phyloP scores from a whole-genome alignment of 2,797 vertebrate species.

The Jordanella pulchra region DNA sequence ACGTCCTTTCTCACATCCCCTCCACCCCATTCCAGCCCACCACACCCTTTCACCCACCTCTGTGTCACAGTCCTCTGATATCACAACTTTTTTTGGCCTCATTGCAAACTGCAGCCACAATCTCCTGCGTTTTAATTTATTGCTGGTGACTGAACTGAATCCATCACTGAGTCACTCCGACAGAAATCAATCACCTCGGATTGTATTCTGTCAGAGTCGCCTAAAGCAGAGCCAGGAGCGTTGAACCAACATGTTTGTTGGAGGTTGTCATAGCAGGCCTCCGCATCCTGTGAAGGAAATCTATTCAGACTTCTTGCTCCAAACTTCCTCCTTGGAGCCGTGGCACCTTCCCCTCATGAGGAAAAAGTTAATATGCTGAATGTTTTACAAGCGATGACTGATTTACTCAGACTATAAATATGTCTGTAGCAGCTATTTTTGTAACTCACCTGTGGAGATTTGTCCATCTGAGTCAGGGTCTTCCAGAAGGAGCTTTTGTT shows the following conservation, averaged over 20 bases:
- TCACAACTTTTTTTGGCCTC: background rate
- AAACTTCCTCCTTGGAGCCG: conserved; percentile 35
- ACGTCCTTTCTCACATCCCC: conserved; percentile 41
- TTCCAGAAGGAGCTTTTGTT: conserved; percentile 16
- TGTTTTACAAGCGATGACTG: background rate
- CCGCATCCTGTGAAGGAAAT: conserved; percentile 26
- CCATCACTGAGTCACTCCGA: conserved; percentile 28
- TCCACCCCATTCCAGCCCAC: conserved; percentile 40
- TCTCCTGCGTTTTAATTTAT: background rate
- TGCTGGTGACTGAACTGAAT: background rate
- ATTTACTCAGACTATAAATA: conserved; percentile 19
- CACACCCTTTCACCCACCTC: conserved; percentile 33
- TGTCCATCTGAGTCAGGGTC: conserved; percentile 29
- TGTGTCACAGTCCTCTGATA: background rate
- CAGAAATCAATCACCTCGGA: background rate
- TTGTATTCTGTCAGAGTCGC: conserved; percentile 20
- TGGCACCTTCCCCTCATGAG: conserved; percentile 11
- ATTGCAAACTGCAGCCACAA: background rate
- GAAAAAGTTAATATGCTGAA: background rate
- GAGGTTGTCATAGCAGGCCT: conserved; percentile 12
- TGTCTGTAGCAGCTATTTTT: background rate
- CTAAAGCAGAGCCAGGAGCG: conserved; percentile 9
- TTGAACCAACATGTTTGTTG: background rate
- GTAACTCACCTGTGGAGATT: background rate
- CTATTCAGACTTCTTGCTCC: conserved; percentile 21